A percentile compares a stretch with the other conserved stretches of the same genome.
Conservation (phyloP, 2,888 invertebrate genomes). For the Limenitis camilla region DNA sequence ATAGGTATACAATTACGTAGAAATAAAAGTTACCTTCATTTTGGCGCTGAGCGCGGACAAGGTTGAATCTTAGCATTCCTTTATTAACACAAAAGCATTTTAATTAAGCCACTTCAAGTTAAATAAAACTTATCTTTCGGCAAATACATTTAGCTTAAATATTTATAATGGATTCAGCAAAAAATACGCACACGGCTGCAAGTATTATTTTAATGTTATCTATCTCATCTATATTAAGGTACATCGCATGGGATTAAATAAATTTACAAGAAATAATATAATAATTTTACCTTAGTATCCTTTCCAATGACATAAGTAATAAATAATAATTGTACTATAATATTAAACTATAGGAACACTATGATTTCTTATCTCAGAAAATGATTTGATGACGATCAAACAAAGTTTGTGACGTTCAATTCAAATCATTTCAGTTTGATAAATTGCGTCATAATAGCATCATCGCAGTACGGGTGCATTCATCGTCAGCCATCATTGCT, state of each 20-base stretch:
- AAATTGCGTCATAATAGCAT: slow-evolving; percentile 40
- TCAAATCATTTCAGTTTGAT: slow-evolving; percentile 32
- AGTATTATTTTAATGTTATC: slow-evolving; percentile 5
- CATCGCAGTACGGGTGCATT: slow-evolving; percentile 50
- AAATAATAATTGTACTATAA: too few relatives aligned
- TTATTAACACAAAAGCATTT: slow-evolving; percentile 15
- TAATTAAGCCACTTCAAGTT: slow-evolving; percentile 15
- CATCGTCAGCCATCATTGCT: slow-evolving; percentile 47
- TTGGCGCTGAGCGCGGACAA: slow-evolving; percentile 7
- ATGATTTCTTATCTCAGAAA: too few relatives aligned
- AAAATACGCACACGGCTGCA: slow-evolving; percentile 1
- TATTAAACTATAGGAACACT: too few relatives aligned
- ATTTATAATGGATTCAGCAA: slow-evolving; percentile 4
- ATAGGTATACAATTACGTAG: too few relatives aligned
- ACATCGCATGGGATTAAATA: too few relatives aligned
- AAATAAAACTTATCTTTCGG: slow-evolving; percentile 16
- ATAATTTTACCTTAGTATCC: too few relatives aligned
- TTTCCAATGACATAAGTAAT: too few relatives aligned
- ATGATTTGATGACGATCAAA: too few relatives aligned
- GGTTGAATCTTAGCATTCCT: too few relatives aligned
- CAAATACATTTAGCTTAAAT: slow-evolving; percentile 3
- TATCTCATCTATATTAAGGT: neutral
- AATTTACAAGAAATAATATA: too few relatives aligned
- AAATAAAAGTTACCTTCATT: too few relatives aligned
- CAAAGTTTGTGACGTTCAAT: neutral